Evolutionary conservation across 2,797 vertebrate genomes (phyloP).

Genomic region (Percopsis omiscomaycus): DNA sequence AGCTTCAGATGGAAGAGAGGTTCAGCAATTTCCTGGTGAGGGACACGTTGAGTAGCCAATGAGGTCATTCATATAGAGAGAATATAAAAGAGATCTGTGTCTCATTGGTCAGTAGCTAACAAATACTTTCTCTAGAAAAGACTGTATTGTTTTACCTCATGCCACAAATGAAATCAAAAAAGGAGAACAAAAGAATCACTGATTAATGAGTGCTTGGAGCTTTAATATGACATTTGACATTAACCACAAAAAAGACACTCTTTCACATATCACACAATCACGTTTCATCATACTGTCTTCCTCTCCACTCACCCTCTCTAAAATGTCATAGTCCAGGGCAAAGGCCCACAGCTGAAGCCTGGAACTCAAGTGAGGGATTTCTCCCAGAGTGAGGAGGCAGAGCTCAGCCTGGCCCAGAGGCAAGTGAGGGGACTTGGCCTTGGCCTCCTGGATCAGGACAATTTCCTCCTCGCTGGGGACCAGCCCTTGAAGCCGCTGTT

Average conservation of each 20-base stretch:
- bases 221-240: no score
- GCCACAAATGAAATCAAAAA: no score
- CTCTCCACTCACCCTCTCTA: slow-evolving; percentile 71
- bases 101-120: no score
- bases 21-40: slow-evolving; percentile 78
- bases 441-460: slow-evolving; percentile 68
- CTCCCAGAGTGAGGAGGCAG: slow-evolving; percentile 74
- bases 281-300: not conserved
- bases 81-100: not conserved
- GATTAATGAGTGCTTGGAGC: no score
- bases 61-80: slow-evolving; percentile 5
- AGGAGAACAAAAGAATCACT: no score
- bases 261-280: slow-evolving; percentile 3
- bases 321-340: slow-evolving; percentile 75
- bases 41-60: not conserved
- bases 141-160: no score
- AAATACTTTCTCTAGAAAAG: no score
- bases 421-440: slow-evolving; percentile 53
- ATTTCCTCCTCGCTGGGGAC: slow-evolving; percentile 79
- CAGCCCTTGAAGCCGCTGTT: slow-evolving; percentile 71
- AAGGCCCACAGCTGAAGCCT: slow-evolving; percentile 81
- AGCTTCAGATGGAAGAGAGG: slow-evolving; percentile 81
- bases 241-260: no score
- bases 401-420: slow-evolving; percentile 73
- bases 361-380: slow-evolving; percentile 66